These are phyloP conservation scores for Chrysina gloriosa DNA, from an alignment of 2,888 invertebrate species.

Conservation along the genomic window DNA sequence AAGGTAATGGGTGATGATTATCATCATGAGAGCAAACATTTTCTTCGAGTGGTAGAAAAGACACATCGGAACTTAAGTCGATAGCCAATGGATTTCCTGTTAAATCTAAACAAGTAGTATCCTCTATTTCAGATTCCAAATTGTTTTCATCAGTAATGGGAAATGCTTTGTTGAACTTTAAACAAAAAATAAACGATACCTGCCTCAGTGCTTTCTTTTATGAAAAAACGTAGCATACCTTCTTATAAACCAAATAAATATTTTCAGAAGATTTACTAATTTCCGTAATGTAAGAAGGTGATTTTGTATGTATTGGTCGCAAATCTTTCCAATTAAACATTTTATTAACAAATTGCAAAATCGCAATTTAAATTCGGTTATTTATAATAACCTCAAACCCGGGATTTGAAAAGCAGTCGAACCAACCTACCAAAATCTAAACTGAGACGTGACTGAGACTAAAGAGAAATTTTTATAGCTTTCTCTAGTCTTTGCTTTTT, in stretches of 20 bases:
- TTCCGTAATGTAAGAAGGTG: slow-evolving; percentile 48
- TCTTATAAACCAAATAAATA: slow-evolving; percentile 48
- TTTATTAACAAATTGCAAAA: neutral
- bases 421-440: neutral
- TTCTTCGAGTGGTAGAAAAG: slow-evolving; percentile 62
- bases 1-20: slow-evolving; percentile 62
- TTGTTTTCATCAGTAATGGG: neutral
- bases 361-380: neutral
- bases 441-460: no score
- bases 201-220: neutral
- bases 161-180: neutral
- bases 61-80: slow-evolving; percentile 66
- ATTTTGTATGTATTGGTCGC: slow-evolving; percentile 24
- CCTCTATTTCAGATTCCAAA: neutral
- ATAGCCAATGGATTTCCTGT: slow-evolving; percentile 69
- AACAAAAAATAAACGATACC: neutral
- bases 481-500: no score
- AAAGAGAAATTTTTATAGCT: no score
- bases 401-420: neutral
- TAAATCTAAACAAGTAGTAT: slow-evolving; percentile 60
- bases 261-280: slow-evolving; percentile 45
- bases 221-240: slow-evolving; percentile 41
- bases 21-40: slow-evolving; percentile 66
- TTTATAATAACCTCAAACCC: no score
- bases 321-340: slow-evolving; percentile 23